phyloP scores from a whole-genome alignment of 1,140 invertebrate genomes.

The Medauroidea extradentata region DNA sequence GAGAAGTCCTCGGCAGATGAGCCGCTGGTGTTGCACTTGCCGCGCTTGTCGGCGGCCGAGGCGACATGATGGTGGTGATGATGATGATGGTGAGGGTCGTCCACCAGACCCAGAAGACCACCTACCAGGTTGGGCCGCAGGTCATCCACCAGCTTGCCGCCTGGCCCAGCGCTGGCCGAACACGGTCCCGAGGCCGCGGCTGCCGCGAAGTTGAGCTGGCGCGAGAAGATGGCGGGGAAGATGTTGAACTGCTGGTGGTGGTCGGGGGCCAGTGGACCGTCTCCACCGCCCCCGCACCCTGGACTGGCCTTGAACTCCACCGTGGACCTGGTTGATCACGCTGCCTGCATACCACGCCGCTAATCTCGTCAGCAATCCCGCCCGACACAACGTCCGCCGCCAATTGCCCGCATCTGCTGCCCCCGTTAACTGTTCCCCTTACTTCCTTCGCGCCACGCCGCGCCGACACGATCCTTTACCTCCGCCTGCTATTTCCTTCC shows the following conservation, averaged over 20 bases:
- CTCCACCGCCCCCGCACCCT: constrained; percentile 9
- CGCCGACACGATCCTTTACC: too few relatives aligned
- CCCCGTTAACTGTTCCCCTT: too few relatives aligned
- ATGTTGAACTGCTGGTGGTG: constrained; percentile 77
- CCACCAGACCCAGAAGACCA: constrained; percentile 69
- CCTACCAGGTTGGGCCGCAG: constrained; percentile 72
- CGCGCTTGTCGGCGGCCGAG: constrained; percentile 35
- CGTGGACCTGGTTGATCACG: too few relatives aligned
- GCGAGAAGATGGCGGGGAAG: constrained; percentile 81
- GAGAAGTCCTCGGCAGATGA: constrained; percentile 78
- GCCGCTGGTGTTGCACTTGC: constrained; percentile 63
- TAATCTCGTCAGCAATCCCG: not conserved
- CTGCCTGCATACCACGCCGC: too few relatives aligned
- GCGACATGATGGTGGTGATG: constrained; percentile 42
- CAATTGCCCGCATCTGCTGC: not conserved
- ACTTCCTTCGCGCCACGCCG: too few relatives aligned
- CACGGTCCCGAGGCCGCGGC: constrained; percentile 26
- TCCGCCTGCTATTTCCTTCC: too few relatives aligned
- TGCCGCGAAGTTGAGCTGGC: constrained; percentile 68
- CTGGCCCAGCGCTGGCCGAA: constrained; percentile 48
- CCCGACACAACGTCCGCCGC: not conserved
- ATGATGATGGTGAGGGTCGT: constrained; percentile 59
- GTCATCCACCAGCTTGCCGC: constrained; percentile 65
- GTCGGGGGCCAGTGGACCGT: constrained; percentile 49
- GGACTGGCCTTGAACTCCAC: too few relatives aligned